phyloP scores from a whole-genome alignment of 2,113 vertebrate genomes.

The Acanthisitta chloris region DNA sequence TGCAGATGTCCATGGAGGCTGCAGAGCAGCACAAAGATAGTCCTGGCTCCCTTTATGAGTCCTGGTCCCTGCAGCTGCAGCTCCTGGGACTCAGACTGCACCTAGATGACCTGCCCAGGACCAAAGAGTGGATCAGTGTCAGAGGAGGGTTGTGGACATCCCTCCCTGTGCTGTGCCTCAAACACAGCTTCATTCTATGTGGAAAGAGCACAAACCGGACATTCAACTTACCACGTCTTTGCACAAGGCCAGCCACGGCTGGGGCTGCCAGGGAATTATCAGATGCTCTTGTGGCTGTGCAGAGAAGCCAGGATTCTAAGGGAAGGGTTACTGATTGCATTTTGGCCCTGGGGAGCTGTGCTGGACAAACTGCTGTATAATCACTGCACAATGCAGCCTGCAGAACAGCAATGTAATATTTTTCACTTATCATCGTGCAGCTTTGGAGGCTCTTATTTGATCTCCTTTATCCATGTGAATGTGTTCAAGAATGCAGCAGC shows the following conservation, averaged over 20 bases:
- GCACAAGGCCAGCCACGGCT: neutral
- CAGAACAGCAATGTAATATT: neutral
- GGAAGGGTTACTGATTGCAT: constrained; percentile 34
- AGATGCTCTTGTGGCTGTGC: constrained; percentile 12
- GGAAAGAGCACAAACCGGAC: neutral
- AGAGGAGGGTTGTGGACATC: neutral
- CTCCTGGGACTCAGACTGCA: neutral
- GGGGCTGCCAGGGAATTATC: constrained; percentile 13
- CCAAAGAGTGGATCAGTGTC: neutral
- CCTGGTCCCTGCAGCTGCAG: neutral
- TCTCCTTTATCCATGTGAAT: constrained; percentile 29
- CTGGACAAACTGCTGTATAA: constrained; percentile 41
- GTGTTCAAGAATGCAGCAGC: neutral
- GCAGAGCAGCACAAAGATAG: neutral
- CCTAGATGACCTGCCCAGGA: neutral
- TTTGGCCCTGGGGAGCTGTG: constrained; percentile 1
- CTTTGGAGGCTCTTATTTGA: constrained; percentile 23
- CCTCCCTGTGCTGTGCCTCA: neutral
- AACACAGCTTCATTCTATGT: neutral
- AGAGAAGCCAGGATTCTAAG: constrained; percentile 20
- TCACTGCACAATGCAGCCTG: neutral
- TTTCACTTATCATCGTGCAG: neutral
- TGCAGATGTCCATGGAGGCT: neutral
- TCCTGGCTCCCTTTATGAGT: neutral
- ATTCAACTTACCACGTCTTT: neutral